Conservation (phyloP, 2,888 invertebrate genomes). For the Drosophila nr. perissopoda region DNA sequence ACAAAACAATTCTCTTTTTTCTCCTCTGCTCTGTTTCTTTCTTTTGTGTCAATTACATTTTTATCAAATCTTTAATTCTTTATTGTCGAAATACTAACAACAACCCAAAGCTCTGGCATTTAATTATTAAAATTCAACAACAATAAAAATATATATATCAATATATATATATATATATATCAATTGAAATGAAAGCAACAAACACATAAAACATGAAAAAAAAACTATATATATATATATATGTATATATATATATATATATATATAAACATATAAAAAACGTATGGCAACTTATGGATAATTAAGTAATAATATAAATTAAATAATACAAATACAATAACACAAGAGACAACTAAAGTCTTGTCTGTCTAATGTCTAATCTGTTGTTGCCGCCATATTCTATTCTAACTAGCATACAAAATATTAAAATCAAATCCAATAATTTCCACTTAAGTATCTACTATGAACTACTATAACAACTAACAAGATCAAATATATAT, state of each 20-base stretch:
- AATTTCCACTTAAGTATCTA: constrained; percentile 49
- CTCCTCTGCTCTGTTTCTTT: constrained; percentile 80
- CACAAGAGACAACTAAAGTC: constrained; percentile 36
- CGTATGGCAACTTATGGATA: constrained; percentile 61
- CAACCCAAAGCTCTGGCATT: constrained; percentile 81
- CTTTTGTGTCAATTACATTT: constrained; percentile 73
- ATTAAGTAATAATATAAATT: constrained; percentile 55
- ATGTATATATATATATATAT: neutral
- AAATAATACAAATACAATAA: constrained; percentile 41
- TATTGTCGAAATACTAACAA: constrained; percentile 56
- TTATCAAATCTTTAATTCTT: constrained; percentile 67
- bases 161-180: constrained; percentile 42
- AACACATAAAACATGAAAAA: constrained; percentile 41
- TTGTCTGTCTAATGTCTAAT: constrained; percentile 40
- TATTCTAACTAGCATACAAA: constrained; percentile 58
- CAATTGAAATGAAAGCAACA: constrained; percentile 64
- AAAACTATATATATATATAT: constrained; percentile 1
- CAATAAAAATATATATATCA: constrained; percentile 22
- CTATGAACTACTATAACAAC: constrained; percentile 39
- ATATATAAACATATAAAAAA: constrained; percentile 34
- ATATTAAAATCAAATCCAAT: constrained; percentile 40
- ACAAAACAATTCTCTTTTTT: constrained; percentile 76
- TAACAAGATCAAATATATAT: constrained; percentile 34
- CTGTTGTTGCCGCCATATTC: constrained; percentile 62
- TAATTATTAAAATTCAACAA: constrained; percentile 74